A percentile compares a stretch with the other conserved stretches of the same genome.
phyloP scores from a whole-genome alignment of 2,797 vertebrate genomes.

The Knipowitschia caucasica region DNA sequence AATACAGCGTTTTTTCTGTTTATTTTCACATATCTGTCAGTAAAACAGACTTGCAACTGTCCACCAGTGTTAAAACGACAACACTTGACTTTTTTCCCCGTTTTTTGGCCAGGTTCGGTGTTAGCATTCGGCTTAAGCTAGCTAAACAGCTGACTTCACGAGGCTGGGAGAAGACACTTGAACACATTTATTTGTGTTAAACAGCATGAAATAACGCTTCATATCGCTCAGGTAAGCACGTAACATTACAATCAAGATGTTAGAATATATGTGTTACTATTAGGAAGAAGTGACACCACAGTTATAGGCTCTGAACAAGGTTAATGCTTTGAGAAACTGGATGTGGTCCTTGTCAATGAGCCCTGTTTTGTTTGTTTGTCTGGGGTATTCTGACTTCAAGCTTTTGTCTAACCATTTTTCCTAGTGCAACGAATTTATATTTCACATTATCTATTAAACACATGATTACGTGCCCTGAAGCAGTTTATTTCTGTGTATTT shows the following conservation, averaged over 20 bases:
- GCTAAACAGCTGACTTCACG: conserved; percentile 9
- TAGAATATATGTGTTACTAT: background rate
- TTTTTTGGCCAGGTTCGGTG: background rate
- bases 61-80: rapidly evolving
- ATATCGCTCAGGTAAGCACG: conserved; percentile 1
- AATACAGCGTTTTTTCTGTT: background rate
- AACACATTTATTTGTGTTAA: background rate
- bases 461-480: no score
- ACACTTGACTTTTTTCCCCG: background rate
- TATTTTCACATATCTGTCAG: rapidly evolving
- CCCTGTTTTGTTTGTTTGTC: background rate
- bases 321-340: background rate
- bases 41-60: background rate
- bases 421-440: background rate
- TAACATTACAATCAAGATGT: background rate
- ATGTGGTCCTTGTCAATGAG: background rate
- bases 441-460: no score
- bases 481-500: no score
- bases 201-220: conserved; percentile 14
- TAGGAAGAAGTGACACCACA: rapidly evolving
- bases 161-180: conserved; percentile 11
- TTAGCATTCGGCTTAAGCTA: conserved; percentile 33
- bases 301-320: background rate
- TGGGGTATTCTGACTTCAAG: background rate
- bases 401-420: background rate